phyloP scores from a whole-genome alignment of 2,888 invertebrate genomes.

The Lutraria lutraria region DNA sequence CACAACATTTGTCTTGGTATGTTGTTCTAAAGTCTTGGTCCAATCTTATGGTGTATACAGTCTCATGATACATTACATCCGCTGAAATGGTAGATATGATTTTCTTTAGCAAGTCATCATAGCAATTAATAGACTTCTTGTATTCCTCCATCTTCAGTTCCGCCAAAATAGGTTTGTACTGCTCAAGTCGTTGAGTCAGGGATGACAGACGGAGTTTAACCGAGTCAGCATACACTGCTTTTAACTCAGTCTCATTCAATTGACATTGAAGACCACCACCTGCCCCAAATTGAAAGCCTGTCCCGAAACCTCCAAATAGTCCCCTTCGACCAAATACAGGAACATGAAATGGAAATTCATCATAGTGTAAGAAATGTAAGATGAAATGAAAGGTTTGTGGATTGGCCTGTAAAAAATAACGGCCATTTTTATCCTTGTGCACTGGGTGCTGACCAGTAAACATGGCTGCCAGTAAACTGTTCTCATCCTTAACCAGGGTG shows the following conservation, averaged over 20 bases:
- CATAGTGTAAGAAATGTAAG: conserved; percentile 80
- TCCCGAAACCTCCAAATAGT: not conserved
- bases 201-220: conserved; percentile 75
- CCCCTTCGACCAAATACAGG: not conserved
- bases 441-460: conserved; percentile 81
- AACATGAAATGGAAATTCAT: conserved; percentile 69
- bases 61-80: conserved; percentile 38
- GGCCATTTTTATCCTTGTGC: conserved; percentile 78
- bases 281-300: not conserved
- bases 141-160: conserved; percentile 44
- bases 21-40: conserved; percentile 25
- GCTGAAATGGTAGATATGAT: conserved; percentile 41
- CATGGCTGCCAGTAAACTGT: conserved; percentile 83
- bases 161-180: conserved; percentile 42
- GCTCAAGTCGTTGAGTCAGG: conserved; percentile 36
- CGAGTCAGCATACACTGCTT: conserved; percentile 74
- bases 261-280: not conserved
- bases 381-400: conserved; percentile 79
- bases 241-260: conserved; percentile 6
- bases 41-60: conserved; percentile 30
- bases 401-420: conserved; percentile 83
- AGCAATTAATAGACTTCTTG: conserved; percentile 38
- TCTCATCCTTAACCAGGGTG: conserved; percentile 78
- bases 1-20: conserved; percentile 44
- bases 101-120: conserved; percentile 37